These are phyloP conservation scores for Molossus molossus DNA, from an alignment of 2,797 vertebrate species.

Conservation along the genomic window DNA sequence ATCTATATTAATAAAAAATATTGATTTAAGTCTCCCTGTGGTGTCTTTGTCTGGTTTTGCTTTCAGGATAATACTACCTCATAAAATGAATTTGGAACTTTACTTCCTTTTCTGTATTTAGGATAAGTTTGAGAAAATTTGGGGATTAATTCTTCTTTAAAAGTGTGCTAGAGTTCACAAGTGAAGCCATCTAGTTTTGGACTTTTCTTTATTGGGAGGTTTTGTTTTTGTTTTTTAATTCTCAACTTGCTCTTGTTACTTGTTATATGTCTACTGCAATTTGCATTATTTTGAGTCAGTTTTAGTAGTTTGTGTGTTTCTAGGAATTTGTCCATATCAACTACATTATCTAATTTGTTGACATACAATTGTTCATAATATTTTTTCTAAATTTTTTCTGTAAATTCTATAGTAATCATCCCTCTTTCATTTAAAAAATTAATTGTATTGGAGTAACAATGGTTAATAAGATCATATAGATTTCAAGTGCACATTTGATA, in stretches of 20 bases:
- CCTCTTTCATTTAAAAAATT: neutral
- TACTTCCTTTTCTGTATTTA: slow-evolving; percentile 51
- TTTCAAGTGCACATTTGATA: neutral
- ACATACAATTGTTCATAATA: slow-evolving; percentile 1
- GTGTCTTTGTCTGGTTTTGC: neutral
- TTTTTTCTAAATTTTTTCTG: slow-evolving; percentile 54
- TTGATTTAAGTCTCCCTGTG: slow-evolving; percentile 19
- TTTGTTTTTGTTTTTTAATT: neutral
- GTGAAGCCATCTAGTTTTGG: neutral
- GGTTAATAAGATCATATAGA: neutral
- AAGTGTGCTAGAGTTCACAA: slow-evolving; percentile 6
- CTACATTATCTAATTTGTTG: slow-evolving; percentile 24
- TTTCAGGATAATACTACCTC: neutral
- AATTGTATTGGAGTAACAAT: neutral
- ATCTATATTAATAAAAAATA: slow-evolving; percentile 28
- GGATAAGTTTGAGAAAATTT: neutral
- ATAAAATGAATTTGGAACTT: slow-evolving; percentile 26
- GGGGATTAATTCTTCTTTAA: slow-evolving; percentile 59
- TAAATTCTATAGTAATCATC: neutral
- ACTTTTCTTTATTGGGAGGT: neutral
- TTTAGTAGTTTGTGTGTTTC: slow-evolving; percentile 58
- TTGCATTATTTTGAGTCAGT: slow-evolving; percentile 19
- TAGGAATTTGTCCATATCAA: slow-evolving; percentile 44
- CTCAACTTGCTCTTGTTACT: slow-evolving; percentile 25
- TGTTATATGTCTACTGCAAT: neutral